Percentiles rank a stretch among this genome's conserved stretches.
Conservation (phyloP, 2,113 vertebrate genomes). For the Melanotaenia duboulayi region DNA sequence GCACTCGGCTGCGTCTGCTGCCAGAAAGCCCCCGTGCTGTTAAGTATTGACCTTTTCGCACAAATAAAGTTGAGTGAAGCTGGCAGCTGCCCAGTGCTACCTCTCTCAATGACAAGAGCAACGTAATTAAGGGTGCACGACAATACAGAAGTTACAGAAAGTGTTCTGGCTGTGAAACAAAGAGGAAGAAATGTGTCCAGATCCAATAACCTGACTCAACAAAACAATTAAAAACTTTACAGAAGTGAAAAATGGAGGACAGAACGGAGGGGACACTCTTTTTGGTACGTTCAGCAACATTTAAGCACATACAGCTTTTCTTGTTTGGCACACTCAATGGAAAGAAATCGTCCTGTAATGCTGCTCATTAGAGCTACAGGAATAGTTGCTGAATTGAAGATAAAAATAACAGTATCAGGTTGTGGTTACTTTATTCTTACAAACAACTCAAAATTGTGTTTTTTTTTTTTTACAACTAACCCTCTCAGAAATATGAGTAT, state of each 20-base stretch:
- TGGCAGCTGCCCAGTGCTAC: not conserved
- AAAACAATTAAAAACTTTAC: slow-evolving; percentile 4
- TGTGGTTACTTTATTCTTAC: too few species aligned
- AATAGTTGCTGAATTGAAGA: slow-evolving; percentile 7
- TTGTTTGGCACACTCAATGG: not conserved
- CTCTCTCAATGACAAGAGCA: not conserved
- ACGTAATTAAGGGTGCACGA: not conserved
- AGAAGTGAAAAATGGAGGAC: not conserved
- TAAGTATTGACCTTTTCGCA: not conserved
- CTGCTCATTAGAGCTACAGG: slow-evolving; percentile 15
- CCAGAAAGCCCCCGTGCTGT: not conserved
- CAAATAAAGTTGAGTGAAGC: not conserved
- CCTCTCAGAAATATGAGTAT: too few species aligned
- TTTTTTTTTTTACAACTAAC: too few species aligned
- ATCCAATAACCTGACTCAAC: slow-evolving; percentile 27
- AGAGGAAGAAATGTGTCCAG: not conserved
- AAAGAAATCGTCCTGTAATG: not conserved
- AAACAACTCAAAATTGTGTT: too few species aligned
- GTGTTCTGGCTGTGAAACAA: slow-evolving; percentile 1
- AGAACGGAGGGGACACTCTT: not conserved
- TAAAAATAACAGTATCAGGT: not conserved
- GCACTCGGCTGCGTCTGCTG: not conserved
- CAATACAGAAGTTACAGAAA: slow-evolving; percentile 1
- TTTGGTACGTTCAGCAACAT: slow-evolving; percentile 5
- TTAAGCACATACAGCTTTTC: not conserved